Percentiles rank a stretch among this genome's conserved stretches.
Conservation (phyloP, 2,113 vertebrate genomes). For the Peromyscus maniculatus region DNA sequence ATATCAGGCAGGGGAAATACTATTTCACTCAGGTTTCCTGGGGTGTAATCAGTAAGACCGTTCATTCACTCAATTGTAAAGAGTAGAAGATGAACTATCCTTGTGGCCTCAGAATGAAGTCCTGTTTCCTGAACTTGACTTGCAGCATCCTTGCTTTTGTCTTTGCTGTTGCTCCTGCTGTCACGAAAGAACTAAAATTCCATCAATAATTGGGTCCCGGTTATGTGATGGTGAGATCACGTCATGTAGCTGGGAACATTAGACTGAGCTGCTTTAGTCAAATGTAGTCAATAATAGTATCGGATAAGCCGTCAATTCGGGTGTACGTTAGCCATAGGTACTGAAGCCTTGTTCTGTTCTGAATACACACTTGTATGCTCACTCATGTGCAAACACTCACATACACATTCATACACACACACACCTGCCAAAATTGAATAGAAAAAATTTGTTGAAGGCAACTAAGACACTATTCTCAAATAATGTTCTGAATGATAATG, state of each 20-base stretch:
- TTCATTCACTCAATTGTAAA: not conserved
- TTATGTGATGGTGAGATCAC: not conserved
- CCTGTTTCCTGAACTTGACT: not conserved
- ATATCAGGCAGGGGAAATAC: not conserved
- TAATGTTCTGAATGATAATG: not conserved
- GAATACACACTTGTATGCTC: not conserved
- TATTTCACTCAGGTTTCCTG: not conserved
- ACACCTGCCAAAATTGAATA: not conserved
- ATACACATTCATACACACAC: not conserved
- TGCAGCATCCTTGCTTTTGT: not conserved
- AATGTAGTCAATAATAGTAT: not conserved
- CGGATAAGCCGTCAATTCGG: not conserved
- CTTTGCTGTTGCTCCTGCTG: not conserved
- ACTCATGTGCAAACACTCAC: not conserved
- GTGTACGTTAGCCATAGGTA: not conserved
- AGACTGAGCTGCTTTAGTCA: not conserved
- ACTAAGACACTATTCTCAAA: not conserved
- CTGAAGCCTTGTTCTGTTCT: not conserved
- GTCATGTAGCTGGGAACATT: not conserved
- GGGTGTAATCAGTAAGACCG: not conserved
- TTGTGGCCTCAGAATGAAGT: not conserved
- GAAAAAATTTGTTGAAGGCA: not conserved
- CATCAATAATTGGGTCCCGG: not conserved
- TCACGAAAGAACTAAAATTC: not conserved
- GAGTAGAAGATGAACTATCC: not conserved